A percentile compares a stretch with the other conserved stretches of the same genome.
These are phyloP conservation scores for Ataeniobius toweri DNA, from an alignment of 2,797 vertebrate genomes.

Conservation along the genomic window DNA sequence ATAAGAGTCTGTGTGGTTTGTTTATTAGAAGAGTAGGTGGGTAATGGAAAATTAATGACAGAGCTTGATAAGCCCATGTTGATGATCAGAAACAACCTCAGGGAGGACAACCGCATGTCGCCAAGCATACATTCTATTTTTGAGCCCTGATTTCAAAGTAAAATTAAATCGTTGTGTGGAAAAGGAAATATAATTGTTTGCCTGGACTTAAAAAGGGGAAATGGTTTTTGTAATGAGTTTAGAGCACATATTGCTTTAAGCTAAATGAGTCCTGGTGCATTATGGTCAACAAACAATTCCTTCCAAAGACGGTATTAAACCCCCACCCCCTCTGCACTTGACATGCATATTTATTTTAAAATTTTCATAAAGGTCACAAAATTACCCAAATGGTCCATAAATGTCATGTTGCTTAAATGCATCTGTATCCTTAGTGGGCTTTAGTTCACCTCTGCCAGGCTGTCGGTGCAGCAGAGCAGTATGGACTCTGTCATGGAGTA, in stretches of 20 bases:
- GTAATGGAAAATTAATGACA: conserved; percentile 44
- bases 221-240: conserved; percentile 26
- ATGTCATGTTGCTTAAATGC: not conserved
- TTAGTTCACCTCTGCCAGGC: conserved; percentile 1
- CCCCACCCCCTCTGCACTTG: not conserved
- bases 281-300: conserved; percentile 32
- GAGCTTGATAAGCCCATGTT: conserved; percentile 40
- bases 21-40: conserved; percentile 25
- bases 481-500: not conserved
- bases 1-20: conserved; percentile 4
- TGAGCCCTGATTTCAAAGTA: conserved; percentile 21
- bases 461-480: conserved; percentile 4
- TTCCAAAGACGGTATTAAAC: conserved; percentile 13
- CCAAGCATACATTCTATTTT: conserved; percentile 20
- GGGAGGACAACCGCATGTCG: conserved; percentile 30
- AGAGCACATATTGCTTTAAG: conserved; percentile 20
- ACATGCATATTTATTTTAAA: not conserved
- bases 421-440: not conserved
- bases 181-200: conserved; percentile 37
- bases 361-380: conserved; percentile 11
- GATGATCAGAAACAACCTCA: conserved; percentile 43
- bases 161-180: conserved; percentile 29
- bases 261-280: conserved; percentile 22
- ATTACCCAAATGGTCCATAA: not conserved
- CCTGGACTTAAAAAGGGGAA: conserved; percentile 25